Conservation (phyloP, 92 coral and sea anemone genomes). For the Bergia puertoricense region DNA sequence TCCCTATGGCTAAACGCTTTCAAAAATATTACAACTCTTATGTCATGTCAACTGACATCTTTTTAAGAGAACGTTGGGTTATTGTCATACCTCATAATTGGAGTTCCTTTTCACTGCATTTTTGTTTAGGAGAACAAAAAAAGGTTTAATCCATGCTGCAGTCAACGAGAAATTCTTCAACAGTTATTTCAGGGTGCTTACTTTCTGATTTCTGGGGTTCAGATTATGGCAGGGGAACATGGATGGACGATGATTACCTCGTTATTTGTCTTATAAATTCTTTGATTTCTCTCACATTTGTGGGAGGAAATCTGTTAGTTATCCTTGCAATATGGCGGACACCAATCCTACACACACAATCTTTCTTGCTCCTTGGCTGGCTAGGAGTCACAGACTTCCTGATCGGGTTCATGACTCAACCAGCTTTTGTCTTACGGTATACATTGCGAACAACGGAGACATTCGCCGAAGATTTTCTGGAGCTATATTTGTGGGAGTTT, state of each 20-base stretch:
- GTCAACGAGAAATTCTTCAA: neutral
- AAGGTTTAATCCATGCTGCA: neutral
- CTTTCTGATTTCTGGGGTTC: neutral
- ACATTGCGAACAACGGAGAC: neutral
- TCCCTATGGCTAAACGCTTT: too few species aligned
- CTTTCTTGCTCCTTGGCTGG: neutral
- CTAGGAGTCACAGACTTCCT: neutral
- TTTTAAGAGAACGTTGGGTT: too few species aligned
- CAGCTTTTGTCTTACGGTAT: neutral
- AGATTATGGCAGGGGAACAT: neutral
- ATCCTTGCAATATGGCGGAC: neutral
- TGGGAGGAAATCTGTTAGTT: neutral
- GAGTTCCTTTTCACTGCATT: neutral
- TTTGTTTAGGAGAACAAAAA: neutral
- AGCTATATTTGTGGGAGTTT: neutral
- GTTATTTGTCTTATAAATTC: neutral
- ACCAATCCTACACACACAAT: neutral
- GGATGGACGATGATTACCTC: neutral
- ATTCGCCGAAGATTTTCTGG: neutral
- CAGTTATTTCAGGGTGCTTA: neutral
- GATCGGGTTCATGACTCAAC: neutral
- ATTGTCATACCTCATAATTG: neutral
- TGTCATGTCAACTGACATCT: too few species aligned
- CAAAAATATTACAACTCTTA: too few species aligned
- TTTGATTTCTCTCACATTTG: neutral